Evolutionary conservation across 2,797 vertebrate species (phyloP).

Genomic region (Saxicola maurus): DNA sequence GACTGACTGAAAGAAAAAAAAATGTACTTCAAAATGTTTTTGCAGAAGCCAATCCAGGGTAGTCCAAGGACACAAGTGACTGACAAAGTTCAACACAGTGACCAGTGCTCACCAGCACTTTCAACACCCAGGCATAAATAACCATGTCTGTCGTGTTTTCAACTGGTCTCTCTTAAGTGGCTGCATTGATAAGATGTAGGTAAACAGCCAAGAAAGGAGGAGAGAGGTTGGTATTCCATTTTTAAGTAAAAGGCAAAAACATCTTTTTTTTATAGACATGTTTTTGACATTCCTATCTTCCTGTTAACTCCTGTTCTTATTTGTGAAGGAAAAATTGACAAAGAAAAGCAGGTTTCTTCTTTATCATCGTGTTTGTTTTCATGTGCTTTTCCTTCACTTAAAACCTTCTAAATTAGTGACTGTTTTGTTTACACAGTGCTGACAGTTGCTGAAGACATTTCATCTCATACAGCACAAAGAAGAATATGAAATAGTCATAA

Average conservation of each 20-base stretch:
- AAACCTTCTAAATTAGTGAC: background rate
- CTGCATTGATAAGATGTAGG: background rate
- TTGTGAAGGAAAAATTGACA: background rate
- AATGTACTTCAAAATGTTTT: background rate
- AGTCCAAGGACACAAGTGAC: background rate
- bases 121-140: rapidly evolving
- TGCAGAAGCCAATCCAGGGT: background rate
- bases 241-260: background rate
- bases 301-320: background rate
- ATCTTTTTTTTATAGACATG: background rate
- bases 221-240: rapidly evolving
- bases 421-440: background rate
- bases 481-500: background rate
- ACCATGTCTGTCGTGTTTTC: background rate
- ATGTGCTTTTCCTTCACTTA: background rate
- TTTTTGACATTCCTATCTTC: background rate
- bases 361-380: background rate
- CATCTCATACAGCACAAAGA: background rate
- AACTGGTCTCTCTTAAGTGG: background rate
- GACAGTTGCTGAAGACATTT: background rate
- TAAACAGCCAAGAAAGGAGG: background rate
- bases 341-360: background rate
- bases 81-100: background rate
- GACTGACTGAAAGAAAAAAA: background rate
- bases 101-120: background rate